phyloP scores from a whole-genome alignment of 2,888 invertebrate genomes.

The Entomobrya proxima region DNA sequence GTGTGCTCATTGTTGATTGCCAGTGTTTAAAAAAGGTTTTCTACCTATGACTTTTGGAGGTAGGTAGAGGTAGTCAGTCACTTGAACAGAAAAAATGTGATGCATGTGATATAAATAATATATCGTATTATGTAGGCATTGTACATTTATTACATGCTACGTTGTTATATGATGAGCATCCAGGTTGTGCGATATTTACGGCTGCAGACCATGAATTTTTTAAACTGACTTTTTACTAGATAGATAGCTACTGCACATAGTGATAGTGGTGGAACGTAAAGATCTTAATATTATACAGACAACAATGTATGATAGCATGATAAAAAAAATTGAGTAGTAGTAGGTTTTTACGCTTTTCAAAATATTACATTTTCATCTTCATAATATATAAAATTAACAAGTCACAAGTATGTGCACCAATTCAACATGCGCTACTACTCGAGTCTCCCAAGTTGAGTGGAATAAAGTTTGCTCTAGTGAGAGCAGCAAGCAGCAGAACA shows the following conservation, averaged over 20 bases:
- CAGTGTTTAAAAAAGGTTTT: conserved; percentile 37
- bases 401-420: background rate
- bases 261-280: too few species aligned
- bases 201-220: background rate
- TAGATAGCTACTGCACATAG: too few species aligned
- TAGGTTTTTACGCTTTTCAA: background rate
- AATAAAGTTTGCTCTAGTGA: too few species aligned
- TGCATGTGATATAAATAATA: background rate
- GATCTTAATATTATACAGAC: too few species aligned
- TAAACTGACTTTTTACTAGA: too few species aligned
- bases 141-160: background rate
- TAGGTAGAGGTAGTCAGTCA: conserved; percentile 33
- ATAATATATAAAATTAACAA: background rate
- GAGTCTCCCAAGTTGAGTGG: too few species aligned
- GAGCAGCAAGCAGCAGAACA: too few species aligned
- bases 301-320: background rate
- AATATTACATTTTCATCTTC: conserved; percentile 9
- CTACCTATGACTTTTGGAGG: conserved; percentile 31
- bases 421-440: too few species aligned
- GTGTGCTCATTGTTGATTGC: conserved; percentile 67
- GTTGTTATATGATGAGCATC: background rate
- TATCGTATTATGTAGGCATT: background rate
- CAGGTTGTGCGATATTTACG: conserved; percentile 4
- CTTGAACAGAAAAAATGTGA: conserved; percentile 33
- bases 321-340: too few species aligned